phyloP scores from a whole-genome alignment of 1,140 invertebrate genomes.

The Drosophila pseudoananassae region DNA sequence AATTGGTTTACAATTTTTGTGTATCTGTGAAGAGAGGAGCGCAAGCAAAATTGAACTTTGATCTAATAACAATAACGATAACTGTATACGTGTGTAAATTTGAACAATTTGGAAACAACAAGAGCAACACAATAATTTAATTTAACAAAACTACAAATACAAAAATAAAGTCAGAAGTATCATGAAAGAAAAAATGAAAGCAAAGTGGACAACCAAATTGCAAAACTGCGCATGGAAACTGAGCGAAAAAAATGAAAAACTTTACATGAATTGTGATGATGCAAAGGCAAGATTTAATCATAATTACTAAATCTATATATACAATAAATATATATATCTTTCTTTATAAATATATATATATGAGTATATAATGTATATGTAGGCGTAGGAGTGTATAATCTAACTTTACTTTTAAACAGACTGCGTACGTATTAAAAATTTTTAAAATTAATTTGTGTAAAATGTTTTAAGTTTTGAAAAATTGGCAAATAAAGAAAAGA shows the following conservation, averaged over 20 bases:
- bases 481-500: slow-evolving; percentile 82
- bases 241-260: slow-evolving; percentile 69
- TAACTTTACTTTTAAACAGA: slow-evolving; percentile 83
- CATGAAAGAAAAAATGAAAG: slow-evolving; percentile 22
- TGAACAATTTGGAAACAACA: slow-evolving; percentile 17
- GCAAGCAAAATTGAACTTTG: slow-evolving; percentile 56
- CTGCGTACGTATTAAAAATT: slow-evolving; percentile 82
- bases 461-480: slow-evolving; percentile 83
- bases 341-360: slow-evolving; percentile 70
- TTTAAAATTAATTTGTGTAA: slow-evolving; percentile 82
- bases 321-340: slow-evolving; percentile 74
- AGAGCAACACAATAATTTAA: slow-evolving; percentile 38
- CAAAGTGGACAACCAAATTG: slow-evolving; percentile 54
- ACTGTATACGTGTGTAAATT: slow-evolving; percentile 75
- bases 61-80: slow-evolving; percentile 55
- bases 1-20: slow-evolving; percentile 74
- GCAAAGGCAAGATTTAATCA: slow-evolving; percentile 83
- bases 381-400: slow-evolving; percentile 78
- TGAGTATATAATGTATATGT: slow-evolving; percentile 74
- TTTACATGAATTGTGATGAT: slow-evolving; percentile 83
- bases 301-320: slow-evolving; percentile 80
- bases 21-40: slow-evolving; percentile 60
- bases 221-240: slow-evolving; percentile 68
- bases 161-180: slow-evolving; percentile 32
- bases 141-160: slow-evolving; percentile 28